Conservation (phyloP, 2,888 invertebrate genomes). For the Drosophila emarginata region DNA sequence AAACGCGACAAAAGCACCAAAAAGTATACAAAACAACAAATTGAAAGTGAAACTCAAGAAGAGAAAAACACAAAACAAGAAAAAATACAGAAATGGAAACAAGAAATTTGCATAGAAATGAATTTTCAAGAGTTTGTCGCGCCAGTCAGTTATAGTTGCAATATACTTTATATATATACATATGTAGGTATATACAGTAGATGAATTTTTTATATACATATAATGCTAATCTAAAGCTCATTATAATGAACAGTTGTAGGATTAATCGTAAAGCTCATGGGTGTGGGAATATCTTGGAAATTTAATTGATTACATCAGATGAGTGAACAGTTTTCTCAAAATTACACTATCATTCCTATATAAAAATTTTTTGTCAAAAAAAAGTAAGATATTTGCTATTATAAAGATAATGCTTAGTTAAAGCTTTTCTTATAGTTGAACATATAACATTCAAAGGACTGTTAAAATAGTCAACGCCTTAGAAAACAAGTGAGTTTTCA, state of each 20-base stretch:
- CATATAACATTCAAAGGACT: too few relatives aligned
- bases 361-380: too few relatives aligned
- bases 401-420: too few relatives aligned
- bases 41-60: slow-evolving; percentile 71
- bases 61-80: slow-evolving; percentile 42
- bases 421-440: too few relatives aligned
- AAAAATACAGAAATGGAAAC: slow-evolving; percentile 65
- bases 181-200: not conserved
- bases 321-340: not conserved
- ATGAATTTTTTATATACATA: slow-evolving; percentile 10
- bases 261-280: not conserved
- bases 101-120: slow-evolving; percentile 79
- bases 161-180: slow-evolving; percentile 4
- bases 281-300: not conserved
- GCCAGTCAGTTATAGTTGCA: slow-evolving; percentile 22
- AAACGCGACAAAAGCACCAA: slow-evolving; percentile 69
- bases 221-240: slow-evolving; percentile 5
- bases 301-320: not conserved
- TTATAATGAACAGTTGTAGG: not conserved
- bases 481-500: not conserved
- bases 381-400: too few relatives aligned
- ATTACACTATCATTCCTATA: too few relatives aligned
- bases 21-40: slow-evolving; percentile 50
- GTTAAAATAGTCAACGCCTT: not conserved
- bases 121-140: slow-evolving; percentile 70